Evolutionary conservation across 2,113 vertebrate species (phyloP).

Genomic region (Heliornis fulica): DNA sequence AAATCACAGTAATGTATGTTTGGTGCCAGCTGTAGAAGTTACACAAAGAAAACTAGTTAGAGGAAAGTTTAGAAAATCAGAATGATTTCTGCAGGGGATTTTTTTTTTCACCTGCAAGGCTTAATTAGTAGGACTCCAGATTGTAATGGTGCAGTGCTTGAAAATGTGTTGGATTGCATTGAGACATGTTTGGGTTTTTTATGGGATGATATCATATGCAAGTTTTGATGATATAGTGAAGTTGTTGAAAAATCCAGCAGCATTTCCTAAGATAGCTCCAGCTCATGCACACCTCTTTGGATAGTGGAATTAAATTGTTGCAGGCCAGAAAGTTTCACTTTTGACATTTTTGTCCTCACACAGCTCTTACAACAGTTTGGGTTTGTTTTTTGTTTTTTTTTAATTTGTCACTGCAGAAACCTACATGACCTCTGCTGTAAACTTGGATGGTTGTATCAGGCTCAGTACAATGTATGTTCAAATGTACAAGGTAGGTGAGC

Average conservation of each 20-base stretch:
- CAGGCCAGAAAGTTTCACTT: neutral
- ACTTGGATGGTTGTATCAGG: neutral
- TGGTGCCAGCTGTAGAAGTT: neutral
- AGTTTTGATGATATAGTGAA: neutral
- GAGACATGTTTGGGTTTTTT: neutral
- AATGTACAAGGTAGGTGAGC: neutral
- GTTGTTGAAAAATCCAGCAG: neutral
- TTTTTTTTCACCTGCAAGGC: neutral
- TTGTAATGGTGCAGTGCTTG: neutral
- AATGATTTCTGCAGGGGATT: neutral
- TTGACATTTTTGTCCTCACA: neutral
- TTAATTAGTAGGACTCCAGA: constrained; percentile 28
- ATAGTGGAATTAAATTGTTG: neutral
- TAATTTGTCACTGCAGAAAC: neutral
- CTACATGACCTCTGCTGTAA: neutral
- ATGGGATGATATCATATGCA: neutral
- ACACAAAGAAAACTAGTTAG: neutral
- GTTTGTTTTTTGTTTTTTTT: neutral
- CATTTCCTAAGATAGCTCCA: neutral
- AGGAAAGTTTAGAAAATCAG: neutral
- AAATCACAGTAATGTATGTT: neutral
- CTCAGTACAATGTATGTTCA: neutral
- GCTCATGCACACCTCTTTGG: neutral
- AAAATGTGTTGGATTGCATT: neutral
- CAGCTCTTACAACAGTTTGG: neutral